Evolutionary conservation across 2,797 vertebrate genomes (phyloP).

Genomic region (Acestrorhynchus altus): DNA sequence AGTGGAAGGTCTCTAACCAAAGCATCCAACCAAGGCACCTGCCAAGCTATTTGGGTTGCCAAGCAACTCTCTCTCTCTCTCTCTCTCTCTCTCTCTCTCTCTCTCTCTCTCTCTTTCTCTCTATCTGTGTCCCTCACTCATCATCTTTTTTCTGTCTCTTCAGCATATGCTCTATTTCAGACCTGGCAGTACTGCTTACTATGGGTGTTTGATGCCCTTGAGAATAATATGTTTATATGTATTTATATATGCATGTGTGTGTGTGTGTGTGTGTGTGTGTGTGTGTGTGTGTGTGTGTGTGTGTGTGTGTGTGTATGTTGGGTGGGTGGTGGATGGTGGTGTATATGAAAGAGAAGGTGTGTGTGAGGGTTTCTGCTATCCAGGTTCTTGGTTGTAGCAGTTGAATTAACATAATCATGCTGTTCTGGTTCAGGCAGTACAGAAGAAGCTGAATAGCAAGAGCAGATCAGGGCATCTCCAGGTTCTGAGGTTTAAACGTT

Average conservation of each 20-base stretch:
- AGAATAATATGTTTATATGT: conserved; percentile 17
- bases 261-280: conserved; percentile 31
- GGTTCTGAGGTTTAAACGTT: conserved; percentile 2
- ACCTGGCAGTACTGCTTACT: conserved; percentile 47
- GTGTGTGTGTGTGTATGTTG: conserved; percentile 24
- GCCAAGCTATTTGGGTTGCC: conserved; percentile 70
- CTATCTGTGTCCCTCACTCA: conserved; percentile 41
- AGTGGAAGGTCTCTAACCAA: conserved; percentile 28
- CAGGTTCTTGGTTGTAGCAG: conserved; percentile 10
- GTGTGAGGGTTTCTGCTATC: conserved; percentile 21
- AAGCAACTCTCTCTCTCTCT: conserved; percentile 68
- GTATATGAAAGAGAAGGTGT: conserved; percentile 14
- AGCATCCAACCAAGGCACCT: conserved; percentile 60
- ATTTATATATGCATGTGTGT: conserved; percentile 8
- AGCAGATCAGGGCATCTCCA: conserved; percentile 64
- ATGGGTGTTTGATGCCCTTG: conserved; percentile 30
- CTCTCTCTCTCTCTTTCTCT: conserved; percentile 46
- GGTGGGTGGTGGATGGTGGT: not conserved
- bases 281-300: conserved; percentile 24
- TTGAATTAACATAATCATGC: conserved; percentile 34
- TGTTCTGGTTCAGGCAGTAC: conserved; percentile 29
- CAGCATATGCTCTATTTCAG: conserved; percentile 35
- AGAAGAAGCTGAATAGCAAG: conserved; percentile 31
- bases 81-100: conserved; percentile 45
- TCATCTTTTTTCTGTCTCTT: conserved; percentile 19